Evolutionary conservation across 2,888 invertebrate species (phyloP), one percentile per base, ranked within the genome.

Genomic region (Nomada ruficornis): DNA sequence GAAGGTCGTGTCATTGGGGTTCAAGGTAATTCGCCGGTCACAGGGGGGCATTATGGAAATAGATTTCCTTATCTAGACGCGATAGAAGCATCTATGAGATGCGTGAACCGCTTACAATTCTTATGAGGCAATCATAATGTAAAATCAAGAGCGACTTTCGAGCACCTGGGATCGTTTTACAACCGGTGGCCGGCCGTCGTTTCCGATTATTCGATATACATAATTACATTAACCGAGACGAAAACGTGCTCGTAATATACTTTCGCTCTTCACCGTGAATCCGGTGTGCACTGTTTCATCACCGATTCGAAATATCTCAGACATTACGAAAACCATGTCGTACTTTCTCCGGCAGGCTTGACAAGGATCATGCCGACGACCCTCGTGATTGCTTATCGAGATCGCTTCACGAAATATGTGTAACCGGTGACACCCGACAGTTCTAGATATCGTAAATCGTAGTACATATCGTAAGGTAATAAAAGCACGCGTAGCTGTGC

Each of bases 401-500:
- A 77, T 57, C 64, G 47, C 36, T 44, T 64, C 10, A 5, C 63
- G 29, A 64, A 71, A 57, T 52, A 47, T 20, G 20, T 10, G 20
- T 62, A 26, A 36, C 15, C 42, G 15, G 18, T 20, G 42, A 42
- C 50, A 67, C 36, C 55, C 36, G 52, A 2, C 65, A n/a, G 62
- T 15, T 64, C 18, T 13, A 23, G 42, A 52, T 70, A 69, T 60
- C 77, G 62, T 78, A 84, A 86, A 83, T 84, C 80, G 76, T 57
- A n/a, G 50, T 18, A 62, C 68, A 42, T 75, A 63, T 59, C 59
- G 36, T 47, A 20, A 68, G 55, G 42, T 55, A 59, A 70, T 77
- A 77, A 85, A 85, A 77, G 76, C 44, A 50, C 18, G 13, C 36
- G 59, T 64, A 63, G 63, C 55, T 71, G 68, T 60, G 29, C 55